A percentile compares a stretch with the other conserved stretches of the same genome.
Conservation (phyloP, 2,888 invertebrate genomes). For the Bugulina stolonifera region DNA sequence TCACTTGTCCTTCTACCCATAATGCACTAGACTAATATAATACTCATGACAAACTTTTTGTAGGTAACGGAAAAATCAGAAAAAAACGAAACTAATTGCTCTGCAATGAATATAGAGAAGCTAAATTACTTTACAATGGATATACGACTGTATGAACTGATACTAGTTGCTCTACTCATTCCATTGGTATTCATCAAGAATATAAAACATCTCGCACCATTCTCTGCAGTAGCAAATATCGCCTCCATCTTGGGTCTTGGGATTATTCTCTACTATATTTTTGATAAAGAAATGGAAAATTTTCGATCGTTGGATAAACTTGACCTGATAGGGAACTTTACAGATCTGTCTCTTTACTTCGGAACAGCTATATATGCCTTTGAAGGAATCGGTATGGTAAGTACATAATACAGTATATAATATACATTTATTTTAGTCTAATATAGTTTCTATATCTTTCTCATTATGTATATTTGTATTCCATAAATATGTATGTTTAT, state of each 20-base stretch:
- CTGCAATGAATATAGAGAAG: neutral
- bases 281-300: too few relatives aligned
- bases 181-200: slow-evolving; percentile 58
- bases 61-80: neutral
- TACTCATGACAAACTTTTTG: neutral
- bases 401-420: slow-evolving; percentile 29
- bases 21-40: neutral
- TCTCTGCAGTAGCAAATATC: slow-evolving; percentile 76
- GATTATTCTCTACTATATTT: slow-evolving; percentile 70
- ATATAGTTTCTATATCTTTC: too few relatives aligned
- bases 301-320: neutral
- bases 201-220: slow-evolving; percentile 71
- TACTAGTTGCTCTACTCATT: slow-evolving; percentile 40
- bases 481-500: neutral
- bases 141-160: slow-evolving; percentile 56
- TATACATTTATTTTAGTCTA: neutral
- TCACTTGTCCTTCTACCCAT: too few relatives aligned
- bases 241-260: slow-evolving; percentile 72
- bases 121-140: neutral
- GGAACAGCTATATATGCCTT: slow-evolving; percentile 92
- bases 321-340: slow-evolving; percentile 29
- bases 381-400: slow-evolving; percentile 72
- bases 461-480: neutral
- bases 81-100: neutral
- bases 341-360: slow-evolving; percentile 70